These are phyloP conservation scores for Colaptes auratus DNA, from an alignment of 2,113 vertebrate genomes.

Conservation along the genomic window DNA sequence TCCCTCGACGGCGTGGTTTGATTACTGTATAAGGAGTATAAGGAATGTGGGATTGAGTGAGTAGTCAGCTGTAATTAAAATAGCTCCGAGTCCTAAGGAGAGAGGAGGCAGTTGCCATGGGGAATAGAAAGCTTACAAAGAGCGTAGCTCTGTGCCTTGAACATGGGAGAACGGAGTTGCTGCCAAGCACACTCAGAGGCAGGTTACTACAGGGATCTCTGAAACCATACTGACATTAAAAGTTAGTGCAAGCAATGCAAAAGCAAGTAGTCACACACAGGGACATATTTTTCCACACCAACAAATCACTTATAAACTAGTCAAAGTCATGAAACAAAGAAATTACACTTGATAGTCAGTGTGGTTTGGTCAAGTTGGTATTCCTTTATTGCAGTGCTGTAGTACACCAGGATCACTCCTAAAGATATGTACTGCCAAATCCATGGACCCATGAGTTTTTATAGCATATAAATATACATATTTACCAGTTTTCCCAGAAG, in stretches of 20 bases:
- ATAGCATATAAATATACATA: too few relatives aligned
- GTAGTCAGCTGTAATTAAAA: neutral
- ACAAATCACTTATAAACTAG: neutral
- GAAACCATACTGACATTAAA: neutral
- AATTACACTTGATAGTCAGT: too few relatives aligned
- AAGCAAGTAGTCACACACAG: neutral
- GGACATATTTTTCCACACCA: neutral
- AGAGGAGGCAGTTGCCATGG: neutral
- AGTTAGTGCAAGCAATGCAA: neutral
- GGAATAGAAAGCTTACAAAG: neutral
- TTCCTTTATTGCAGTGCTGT: too few relatives aligned
- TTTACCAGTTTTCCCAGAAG: too few relatives aligned
- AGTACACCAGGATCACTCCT: too few relatives aligned
- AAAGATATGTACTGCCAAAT: too few relatives aligned
- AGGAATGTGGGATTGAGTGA: neutral
- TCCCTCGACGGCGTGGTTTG: fast-evolving
- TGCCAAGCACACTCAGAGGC: fast-evolving
- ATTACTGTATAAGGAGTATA: neutral
- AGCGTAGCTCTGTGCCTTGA: neutral
- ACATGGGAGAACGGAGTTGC: neutral
- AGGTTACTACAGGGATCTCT: neutral
- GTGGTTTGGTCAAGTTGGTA: too few relatives aligned
- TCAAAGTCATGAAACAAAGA: neutral
- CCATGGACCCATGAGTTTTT: too few relatives aligned
- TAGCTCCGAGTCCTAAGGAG: neutral